Evolutionary conservation across 2,113 vertebrate genomes (phyloP), one percentile per base, ranked within the genome.

Genomic region (Meles meles): DNA sequence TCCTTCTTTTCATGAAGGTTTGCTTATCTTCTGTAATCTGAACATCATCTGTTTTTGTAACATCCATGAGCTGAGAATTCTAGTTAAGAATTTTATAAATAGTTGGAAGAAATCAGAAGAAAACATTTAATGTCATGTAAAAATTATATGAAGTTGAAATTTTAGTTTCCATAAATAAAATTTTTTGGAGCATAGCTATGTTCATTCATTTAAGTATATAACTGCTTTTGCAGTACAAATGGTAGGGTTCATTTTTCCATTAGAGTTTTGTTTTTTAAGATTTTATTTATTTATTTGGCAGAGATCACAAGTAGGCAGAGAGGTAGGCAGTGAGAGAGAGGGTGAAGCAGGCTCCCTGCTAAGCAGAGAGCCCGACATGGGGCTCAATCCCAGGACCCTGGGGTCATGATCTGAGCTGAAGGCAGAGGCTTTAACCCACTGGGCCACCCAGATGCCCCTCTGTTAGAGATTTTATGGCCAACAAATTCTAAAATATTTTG

Each of bases 21-120:
- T 29, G 47, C 15, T 23, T 77, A 21, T 88, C n/a, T 96, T 92
- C 5, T 93, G 9, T 95, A 59, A 69, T 93, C 34, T 76, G 27
- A 57, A 49, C 6, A 13, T 9, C 5, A 14, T 9, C 2, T 77
- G 55, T 65, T 85, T 90, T 71, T 95, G 23, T 80, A 91, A 82
- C 39, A 42, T 23, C 27, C 4, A 3, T 85, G 23, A 86, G 47
- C 6, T 37, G 81, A 81, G 49, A 69, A 82, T 93, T 25, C 79
- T 96, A 86, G 65, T 42, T 92, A 89, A 47, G 42, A 90, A 72
- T 90, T 90, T 80, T 86, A 71, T 57, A 88, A 92, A 42, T 82
- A 29, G 10, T 67, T 71, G 39, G 44, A 14, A 8, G 57, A 84
- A 90, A 49, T 47, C 15, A 61, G 87, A 76, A 21, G 49, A 90